A percentile compares a stretch with the other conserved stretches of the same genome.
These are phyloP conservation scores for Pandion haliaetus DNA, from an alignment of 2,113 vertebrate species.

Conservation along the genomic window DNA sequence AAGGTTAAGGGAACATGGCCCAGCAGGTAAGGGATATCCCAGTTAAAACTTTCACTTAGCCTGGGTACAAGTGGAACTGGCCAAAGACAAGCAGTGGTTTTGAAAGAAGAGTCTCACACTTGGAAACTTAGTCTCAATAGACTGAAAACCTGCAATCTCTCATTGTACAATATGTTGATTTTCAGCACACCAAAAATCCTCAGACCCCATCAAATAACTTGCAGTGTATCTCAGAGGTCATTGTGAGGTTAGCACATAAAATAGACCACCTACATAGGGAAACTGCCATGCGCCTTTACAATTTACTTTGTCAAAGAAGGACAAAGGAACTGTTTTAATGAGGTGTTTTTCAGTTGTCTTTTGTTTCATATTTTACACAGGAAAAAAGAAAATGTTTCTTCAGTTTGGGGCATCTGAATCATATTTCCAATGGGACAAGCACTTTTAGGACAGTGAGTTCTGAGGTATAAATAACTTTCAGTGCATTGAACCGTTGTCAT, in stretches of 20 bases:
- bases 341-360: conserved; percentile 72
- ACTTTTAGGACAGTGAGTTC: conserved; percentile 78
- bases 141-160: conserved; percentile 2
- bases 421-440: conserved; percentile 80
- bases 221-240: conserved; percentile 37
- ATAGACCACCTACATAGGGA: conserved; percentile 69
- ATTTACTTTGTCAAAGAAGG: conserved; percentile 68
- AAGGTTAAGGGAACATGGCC: background rate
- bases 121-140: background rate
- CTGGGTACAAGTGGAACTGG: background rate
- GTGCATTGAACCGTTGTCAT: conserved; percentile 54
- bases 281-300: conserved; percentile 54
- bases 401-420: conserved; percentile 75
- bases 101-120: background rate
- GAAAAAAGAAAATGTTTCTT: conserved; percentile 82
- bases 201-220: conserved; percentile 54
- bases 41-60: background rate
- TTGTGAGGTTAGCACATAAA: conserved; percentile 53
- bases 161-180: background rate
- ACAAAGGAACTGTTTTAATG: conserved; percentile 76
- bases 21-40: background rate
- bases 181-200: conserved; percentile 42
- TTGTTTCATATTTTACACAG: conserved; percentile 79
- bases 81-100: background rate
- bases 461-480: conserved; percentile 77